Evolutionary conservation across 2,113 vertebrate genomes (phyloP).

Genomic region (Dascyllus trimaculatus): DNA sequence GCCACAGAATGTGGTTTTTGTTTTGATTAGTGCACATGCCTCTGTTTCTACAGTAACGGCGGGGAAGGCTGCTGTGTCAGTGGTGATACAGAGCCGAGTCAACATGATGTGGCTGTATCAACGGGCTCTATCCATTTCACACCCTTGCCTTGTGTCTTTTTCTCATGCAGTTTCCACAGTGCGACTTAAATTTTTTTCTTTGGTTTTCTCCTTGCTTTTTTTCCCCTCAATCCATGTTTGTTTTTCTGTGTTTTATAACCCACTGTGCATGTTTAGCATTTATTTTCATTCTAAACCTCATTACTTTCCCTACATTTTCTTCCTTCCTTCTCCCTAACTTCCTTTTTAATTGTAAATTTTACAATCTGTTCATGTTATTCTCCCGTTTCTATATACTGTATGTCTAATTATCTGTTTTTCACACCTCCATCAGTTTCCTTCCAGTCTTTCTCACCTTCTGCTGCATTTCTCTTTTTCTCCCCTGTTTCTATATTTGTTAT

Average conservation of each 20-base stretch:
- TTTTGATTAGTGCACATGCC: conserved; percentile 63
- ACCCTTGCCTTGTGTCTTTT: conserved; percentile 6
- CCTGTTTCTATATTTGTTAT: conserved; percentile 64
- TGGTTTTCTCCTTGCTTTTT: not conserved
- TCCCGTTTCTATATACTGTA: too few relatives aligned
- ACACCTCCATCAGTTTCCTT: not conserved
- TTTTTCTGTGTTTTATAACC: not conserved
- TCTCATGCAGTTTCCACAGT: conserved; percentile 21
- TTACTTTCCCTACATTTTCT: not conserved
- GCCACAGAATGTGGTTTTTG: conserved; percentile 65
- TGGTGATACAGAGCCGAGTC: conserved; percentile 50
- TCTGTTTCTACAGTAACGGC: conserved; percentile 58
- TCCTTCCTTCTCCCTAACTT: too few relatives aligned
- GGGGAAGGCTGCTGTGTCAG: conserved; percentile 53
- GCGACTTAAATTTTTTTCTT: not conserved
- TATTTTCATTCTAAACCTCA: not conserved
- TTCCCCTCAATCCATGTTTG: too few relatives aligned
- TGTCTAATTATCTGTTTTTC: not conserved
- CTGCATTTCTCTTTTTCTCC: conserved; percentile 13
- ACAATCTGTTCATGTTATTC: too few relatives aligned
- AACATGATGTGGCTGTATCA: conserved; percentile 50
- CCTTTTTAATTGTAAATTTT: too few relatives aligned
- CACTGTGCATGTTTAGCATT: not conserved
- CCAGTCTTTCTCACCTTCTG: not conserved
- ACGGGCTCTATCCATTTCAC: not conserved